Percentiles rank a stretch among this genome's conserved stretches.
These are phyloP conservation scores for Halictus quadricinctus DNA, from an alignment of 2,888 invertebrate genomes.

Conservation along the genomic window DNA sequence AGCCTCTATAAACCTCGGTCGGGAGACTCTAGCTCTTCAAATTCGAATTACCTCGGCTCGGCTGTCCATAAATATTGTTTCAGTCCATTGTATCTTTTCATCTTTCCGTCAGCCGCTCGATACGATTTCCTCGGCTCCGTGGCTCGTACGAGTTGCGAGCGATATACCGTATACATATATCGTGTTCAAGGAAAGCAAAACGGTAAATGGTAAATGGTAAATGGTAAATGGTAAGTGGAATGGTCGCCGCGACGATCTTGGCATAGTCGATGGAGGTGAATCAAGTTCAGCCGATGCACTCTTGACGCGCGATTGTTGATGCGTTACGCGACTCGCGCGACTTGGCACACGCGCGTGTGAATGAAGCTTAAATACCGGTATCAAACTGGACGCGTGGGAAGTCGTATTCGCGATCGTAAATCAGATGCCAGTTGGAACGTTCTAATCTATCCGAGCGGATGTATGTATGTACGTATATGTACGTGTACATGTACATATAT, in stretches of 20 bases:
- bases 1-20: neutral
- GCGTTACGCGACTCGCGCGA: conserved; percentile 28
- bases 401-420: conserved; percentile 64
- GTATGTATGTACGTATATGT: neutral
- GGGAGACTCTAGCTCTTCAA: neutral
- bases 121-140: neutral
- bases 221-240: neutral
- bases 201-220: conserved; percentile 2
- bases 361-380: conserved; percentile 55
- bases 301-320: conserved; percentile 19
- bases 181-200: conserved; percentile 7
- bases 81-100: conserved; percentile 2
- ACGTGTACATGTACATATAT: too few species aligned
- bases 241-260: neutral
- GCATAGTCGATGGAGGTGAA: conserved; percentile 4
- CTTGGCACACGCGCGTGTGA: conserved; percentile 30
- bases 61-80: conserved; percentile 3
- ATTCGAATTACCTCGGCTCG: conserved; percentile 1
- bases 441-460: conserved; percentile 67
- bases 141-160: neutral
- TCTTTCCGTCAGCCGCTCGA: neutral
- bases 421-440: conserved; percentile 59
- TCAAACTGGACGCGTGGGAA: conserved; percentile 61
- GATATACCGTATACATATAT: neutral
- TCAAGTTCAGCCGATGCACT: conserved; percentile 22